Base-by-base conservation (phyloP, 2,888 invertebrate species). In the Iphiclides podalirius region DNA sequence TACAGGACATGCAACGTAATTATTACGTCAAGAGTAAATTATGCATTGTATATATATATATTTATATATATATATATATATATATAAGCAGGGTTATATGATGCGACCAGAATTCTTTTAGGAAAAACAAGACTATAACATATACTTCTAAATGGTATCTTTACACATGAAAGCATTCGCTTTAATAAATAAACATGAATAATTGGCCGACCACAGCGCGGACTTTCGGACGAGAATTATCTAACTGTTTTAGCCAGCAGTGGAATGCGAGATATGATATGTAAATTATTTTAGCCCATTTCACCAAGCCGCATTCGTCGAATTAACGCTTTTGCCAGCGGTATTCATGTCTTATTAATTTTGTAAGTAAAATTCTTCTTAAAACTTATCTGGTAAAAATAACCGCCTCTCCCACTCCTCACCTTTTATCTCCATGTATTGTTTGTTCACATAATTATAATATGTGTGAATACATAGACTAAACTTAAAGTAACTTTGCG, bases 171-270 rank as follows among this genome's bases (percentile, higher is more conserved):
- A 39, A 13, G 23, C 14, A 1, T 38, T 38, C 4, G 12, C 17
- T 26, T 26, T 9, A 41, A 53, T 41, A 45, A 57, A 53, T 53
- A 56, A 52, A 52, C 23, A 48, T 36, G 26, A 53, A 52, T 53
- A 54, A 54, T 59, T 57, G 50, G 53, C 50, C 50, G 52, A 48
- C 40, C 43, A 39, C 50, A 46, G 31, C 52, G 39, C 49, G 20
- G 14, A 31, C 39, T 34, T 42, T 4, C 20, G n/a, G 34, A 28
- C 17, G 14, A 33, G 26, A 33, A 39, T 47, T 36, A 50, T 36
- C 44, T 49, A 52, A 46, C 34, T 34, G 28, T 39, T 46, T 37
- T 11, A 36, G 23, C 35, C 11, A 35, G 12, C 13, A 26, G 20
- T 9, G 43, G 35, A 43, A 36, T 43, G 43, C 35, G n/a, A 43